Conservation (phyloP, 1,140 invertebrate genomes). For the Dreissena polymorpha region DNA sequence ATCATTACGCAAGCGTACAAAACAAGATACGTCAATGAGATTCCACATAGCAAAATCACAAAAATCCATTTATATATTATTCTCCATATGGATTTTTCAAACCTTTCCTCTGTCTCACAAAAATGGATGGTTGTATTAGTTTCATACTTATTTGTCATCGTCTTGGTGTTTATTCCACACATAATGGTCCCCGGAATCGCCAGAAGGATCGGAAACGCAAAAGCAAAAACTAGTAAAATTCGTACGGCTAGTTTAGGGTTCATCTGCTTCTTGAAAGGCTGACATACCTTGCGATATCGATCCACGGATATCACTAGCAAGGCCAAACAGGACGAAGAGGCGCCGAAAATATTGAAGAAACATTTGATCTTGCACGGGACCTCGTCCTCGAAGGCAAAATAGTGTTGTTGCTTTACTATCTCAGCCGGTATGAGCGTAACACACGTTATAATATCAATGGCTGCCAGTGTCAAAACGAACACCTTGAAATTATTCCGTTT, state of each 20-base stretch:
- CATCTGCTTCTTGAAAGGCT: constrained; percentile 46
- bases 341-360: constrained; percentile 42
- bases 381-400: constrained; percentile 34
- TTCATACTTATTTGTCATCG: constrained; percentile 14
- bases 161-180: constrained; percentile 28
- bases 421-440: constrained; percentile 39
- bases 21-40: constrained; percentile 33
- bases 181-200: constrained; percentile 32
- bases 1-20: constrained; percentile 38
- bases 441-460: constrained; percentile 40
- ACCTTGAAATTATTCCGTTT: constrained; percentile 43
- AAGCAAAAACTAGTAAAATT: constrained; percentile 20
- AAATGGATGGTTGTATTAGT: constrained; percentile 17
- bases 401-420: constrained; percentile 38
- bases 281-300: constrained; percentile 28
- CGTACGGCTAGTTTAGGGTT: constrained; percentile 6
- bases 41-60: constrained; percentile 21
- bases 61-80: constrained; percentile 32
- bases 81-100: constrained; percentile 10
- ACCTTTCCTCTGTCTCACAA: constrained; percentile 39
- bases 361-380: constrained; percentile 41
- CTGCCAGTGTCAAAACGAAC: constrained; percentile 40
- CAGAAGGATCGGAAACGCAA: constrained; percentile 16
- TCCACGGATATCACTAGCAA: constrained; percentile 40
- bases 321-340: constrained; percentile 6